Evolutionary conservation across 2,888 invertebrate genomes (phyloP), one percentile per base, ranked within the genome.

Genomic region (Synergus laeviventris): DNA sequence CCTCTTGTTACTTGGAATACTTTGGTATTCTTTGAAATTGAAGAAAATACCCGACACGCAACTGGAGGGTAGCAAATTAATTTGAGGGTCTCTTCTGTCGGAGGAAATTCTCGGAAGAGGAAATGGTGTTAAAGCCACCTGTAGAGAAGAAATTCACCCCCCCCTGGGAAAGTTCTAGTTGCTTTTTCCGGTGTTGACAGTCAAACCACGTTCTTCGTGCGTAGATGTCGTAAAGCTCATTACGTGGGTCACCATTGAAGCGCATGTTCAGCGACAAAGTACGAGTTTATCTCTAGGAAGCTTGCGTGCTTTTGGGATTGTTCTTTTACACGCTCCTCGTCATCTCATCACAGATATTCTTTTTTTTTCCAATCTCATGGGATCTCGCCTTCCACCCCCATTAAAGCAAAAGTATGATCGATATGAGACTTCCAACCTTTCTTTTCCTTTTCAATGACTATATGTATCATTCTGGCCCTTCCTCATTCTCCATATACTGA

Each of bases 151-250:
- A 18, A n/a, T 1, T 9, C 9, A n/a, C 49, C n/a, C 49, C 49
- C n/a, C 49, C 31, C n/a, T n/a, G n/a, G n/a, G 49, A 49, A 49
- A 9, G 9, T n/a, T 49, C 49, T 49, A 49, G 49, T n/a, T 9
- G 49, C 49, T 49, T 49, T 7, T 49, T n/a, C 45, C 49, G n/a
- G 9, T 49, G n/a, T n/a, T n/a, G 8, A 49, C 9, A n/a, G n/a
- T 49, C n/a, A 49, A 49, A 49, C n/a, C n/a, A 49, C 49, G 49
- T 49, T 49, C 9, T n/a, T 49, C 49, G n/a, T 49, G n/a, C n/a
- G 49, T 49, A n/a, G 7, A 45, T 49, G n/a, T 49, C 49, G 49
- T 49, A 0, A 49, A 49, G 49, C 49, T 49, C 9, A 49, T 49
- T 49, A 49, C 49, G n/a, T 1, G n/a, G 9, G n/a, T 18, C 49